Percentiles rank a stretch among this genome's conserved stretches.
These are phyloP conservation scores for Lithophane leautieri DNA, from an alignment of 2,888 invertebrate genomes.

Conservation along the genomic window DNA sequence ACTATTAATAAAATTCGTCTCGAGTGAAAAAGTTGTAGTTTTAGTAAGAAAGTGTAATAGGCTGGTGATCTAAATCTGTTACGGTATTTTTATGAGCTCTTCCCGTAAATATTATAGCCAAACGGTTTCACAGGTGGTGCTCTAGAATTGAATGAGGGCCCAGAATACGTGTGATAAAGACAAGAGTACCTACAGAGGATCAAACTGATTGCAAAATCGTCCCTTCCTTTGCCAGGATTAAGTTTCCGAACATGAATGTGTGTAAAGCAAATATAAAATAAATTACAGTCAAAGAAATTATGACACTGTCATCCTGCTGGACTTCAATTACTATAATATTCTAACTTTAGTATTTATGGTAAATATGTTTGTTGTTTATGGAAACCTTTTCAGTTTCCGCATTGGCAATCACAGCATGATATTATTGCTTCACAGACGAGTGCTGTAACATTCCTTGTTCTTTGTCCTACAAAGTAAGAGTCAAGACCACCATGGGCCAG, in stretches of 20 bases:
- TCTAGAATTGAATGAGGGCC: background rate
- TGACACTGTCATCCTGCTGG: background rate
- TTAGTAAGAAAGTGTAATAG: constrained; percentile 11
- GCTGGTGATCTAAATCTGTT: background rate
- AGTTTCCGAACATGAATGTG: background rate
- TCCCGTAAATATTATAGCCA: constrained; percentile 1
- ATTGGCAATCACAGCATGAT: constrained; percentile 1
- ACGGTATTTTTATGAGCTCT: background rate
- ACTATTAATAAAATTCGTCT: constrained; percentile 39
- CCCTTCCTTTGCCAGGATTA: background rate
- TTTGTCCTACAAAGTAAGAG: constrained; percentile 43
- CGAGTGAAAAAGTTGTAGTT: constrained; percentile 24
- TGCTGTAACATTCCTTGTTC: background rate
- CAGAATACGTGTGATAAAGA: background rate
- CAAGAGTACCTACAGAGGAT: background rate
- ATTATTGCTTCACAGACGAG: constrained; percentile 1
- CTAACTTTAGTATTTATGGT: background rate
- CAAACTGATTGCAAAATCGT: background rate
- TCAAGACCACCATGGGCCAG: constrained; percentile 41
- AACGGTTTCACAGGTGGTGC: background rate
- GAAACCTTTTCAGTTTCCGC: background rate
- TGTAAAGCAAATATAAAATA: background rate
- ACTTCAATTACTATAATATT: background rate
- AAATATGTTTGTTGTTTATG: constrained; percentile 1
- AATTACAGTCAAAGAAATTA: background rate